Base-by-base conservation (phyloP, 2,113 vertebrate genomes). In the Ranitomeya variabilis region DNA sequence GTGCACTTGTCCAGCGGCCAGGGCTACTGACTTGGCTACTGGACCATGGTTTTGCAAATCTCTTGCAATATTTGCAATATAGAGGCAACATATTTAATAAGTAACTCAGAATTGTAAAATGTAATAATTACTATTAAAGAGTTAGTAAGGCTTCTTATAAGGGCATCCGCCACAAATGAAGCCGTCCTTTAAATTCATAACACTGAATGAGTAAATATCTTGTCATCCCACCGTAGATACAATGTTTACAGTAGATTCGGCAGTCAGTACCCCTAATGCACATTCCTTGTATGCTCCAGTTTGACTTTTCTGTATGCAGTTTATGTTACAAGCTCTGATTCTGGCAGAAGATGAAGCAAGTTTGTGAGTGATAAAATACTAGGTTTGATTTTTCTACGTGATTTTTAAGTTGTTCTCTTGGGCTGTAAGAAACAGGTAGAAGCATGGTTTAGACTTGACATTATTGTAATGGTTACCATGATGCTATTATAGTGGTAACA, bases 331-430 rank as follows among this genome's bases (percentile, higher is more conserved):
- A 55, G 10, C 86, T 31, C 89, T 89, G 64, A 87, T 80, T 87
- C 91, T 92, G 90, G 89, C 91, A 86, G 77, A 78, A 92, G 89
- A 92, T 92, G 89, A 92, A 91, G 76, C 51, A 89, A 89, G 59
- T 90, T 89, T 23, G 55, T 90, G 89, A 91, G 87, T 90, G 84
- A 83, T 92, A 86, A 90, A 91, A 74, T 26, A 69, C 67, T 26
- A 86, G 6, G 8, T n/a, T 66, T 66, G 21, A n/a, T 66, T n/a
- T n/a, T n/a, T n/a, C 9, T 18, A 10, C 64, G 64, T n/a, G 19
- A 21, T 3, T 71, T 71, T 71, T 37, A 15, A 71, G 23, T 26
- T 71, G 69, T 15, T 71, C 23, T 31, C 4, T 15, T 67, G 19
- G 21, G 21, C 10, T 71, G 16, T 71, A 71, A 21, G 26, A 31